Evolutionary conservation across 2,113 vertebrate genomes (phyloP).

Genomic region (Chroicocephalus ridibundus): DNA sequence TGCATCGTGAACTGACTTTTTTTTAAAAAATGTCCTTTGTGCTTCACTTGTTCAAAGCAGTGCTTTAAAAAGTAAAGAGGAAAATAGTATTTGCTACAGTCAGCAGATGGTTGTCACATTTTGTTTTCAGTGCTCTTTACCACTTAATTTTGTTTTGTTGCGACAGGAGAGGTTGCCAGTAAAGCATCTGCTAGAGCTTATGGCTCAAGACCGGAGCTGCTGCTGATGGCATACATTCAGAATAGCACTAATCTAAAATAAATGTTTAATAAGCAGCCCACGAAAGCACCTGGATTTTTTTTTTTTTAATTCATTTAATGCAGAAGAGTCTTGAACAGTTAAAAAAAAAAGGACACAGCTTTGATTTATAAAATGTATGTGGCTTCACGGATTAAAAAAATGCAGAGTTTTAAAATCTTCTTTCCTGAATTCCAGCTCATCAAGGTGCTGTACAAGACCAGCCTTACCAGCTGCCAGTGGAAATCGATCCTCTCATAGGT

Average conservation of each 20-base stretch:
- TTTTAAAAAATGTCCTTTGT: slow-evolving; percentile 52
- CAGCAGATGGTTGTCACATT: slow-evolving; percentile 85
- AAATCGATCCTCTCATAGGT: slow-evolving; percentile 99
- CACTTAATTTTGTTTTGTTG: slow-evolving; percentile 85
- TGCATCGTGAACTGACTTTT: slow-evolving; percentile 59
- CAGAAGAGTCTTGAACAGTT: background rate
- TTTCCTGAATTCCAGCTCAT: slow-evolving; percentile 89
- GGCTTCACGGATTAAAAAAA: slow-evolving; percentile 44
- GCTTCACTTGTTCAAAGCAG: slow-evolving; percentile 67
- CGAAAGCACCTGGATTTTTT: slow-evolving; percentile 65
- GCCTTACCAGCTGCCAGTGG: slow-evolving; percentile 99
- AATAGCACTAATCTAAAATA: slow-evolving; percentile 78
- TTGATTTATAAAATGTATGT: slow-evolving; percentile 49
- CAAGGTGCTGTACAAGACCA: slow-evolving; percentile 93
- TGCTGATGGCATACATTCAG: slow-evolving; percentile 73
- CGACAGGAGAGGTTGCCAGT: slow-evolving; percentile 77
- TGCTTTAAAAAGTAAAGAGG: slow-evolving; percentile 68
- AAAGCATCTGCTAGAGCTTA: slow-evolving; percentile 85
- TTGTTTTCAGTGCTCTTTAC: slow-evolving; percentile 81
- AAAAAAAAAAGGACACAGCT: background rate
- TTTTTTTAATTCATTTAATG: slow-evolving; percentile 28
- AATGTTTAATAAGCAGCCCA: slow-evolving; percentile 77
- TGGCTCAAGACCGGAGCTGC: slow-evolving; percentile 75
- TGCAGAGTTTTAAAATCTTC: slow-evolving; percentile 64
- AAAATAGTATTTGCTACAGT: slow-evolving; percentile 77